Evolutionary conservation across 2,888 invertebrate genomes (phyloP).

Genomic region (Lasioglossum oenotherae): DNA sequence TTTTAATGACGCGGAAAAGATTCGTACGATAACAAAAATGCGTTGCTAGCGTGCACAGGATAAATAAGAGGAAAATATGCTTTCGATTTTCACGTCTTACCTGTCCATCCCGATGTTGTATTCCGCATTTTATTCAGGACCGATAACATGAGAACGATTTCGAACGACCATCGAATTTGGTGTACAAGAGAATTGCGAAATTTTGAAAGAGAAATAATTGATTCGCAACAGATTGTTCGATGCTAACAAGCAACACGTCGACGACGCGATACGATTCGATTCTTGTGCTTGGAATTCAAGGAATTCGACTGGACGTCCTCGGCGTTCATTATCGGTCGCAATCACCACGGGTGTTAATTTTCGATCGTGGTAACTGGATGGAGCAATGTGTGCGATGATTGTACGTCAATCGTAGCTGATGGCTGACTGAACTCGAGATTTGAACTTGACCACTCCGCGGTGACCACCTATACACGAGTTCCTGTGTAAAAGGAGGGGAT

Average conservation of each 20-base stretch:
- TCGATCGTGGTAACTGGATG: constrained; percentile 36
- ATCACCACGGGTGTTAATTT: constrained; percentile 39
- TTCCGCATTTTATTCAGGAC: constrained; percentile 51
- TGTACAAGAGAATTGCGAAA: neutral
- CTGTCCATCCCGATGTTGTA: constrained; percentile 44
- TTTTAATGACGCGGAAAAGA: constrained; percentile 14
- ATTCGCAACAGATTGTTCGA: neutral
- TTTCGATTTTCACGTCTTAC: constrained; percentile 47
- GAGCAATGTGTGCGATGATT: constrained; percentile 57
- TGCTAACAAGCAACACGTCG: constrained; percentile 34
- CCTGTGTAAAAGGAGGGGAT: constrained; percentile 61
- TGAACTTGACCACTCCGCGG: constrained; percentile 78
- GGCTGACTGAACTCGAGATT: constrained; percentile 78
- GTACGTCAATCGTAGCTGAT: constrained; percentile 74
- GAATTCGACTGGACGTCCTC: constrained; percentile 14
- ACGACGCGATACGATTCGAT: constrained; percentile 10
- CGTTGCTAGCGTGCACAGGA: neutral
- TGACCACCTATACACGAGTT: constrained; percentile 57
- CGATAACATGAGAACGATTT: neutral
- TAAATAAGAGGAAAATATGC: neutral
- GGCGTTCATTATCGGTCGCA: constrained; percentile 31
- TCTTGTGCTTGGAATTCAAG: constrained; percentile 14
- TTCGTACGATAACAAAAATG: neutral
- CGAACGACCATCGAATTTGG: neutral
- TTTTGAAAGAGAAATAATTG: neutral